Evolutionary conservation across 2,888 invertebrate species (phyloP).

Genomic region (Theretra japonica): DNA sequence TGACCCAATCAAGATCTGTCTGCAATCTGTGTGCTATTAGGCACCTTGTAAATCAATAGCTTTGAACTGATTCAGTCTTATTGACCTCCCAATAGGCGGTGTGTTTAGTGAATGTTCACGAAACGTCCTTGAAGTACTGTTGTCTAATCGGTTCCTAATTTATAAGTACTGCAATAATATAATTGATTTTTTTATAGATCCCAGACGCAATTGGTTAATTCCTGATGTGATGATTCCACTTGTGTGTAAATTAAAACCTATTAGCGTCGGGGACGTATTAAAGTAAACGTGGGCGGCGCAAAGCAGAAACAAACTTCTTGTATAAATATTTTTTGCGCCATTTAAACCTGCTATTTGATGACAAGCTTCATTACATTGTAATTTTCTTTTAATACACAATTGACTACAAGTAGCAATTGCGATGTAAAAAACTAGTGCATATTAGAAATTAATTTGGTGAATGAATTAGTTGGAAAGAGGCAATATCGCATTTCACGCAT

Average conservation of each 20-base stretch:
- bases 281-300: slow-evolving; percentile 11
- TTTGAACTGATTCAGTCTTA: slow-evolving; percentile 43
- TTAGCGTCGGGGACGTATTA: slow-evolving; percentile 20
- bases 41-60: slow-evolving; percentile 56
- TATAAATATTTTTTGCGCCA: background rate
- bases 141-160: slow-evolving; percentile 23
- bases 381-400: background rate
- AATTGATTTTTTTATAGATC: slow-evolving; percentile 18
- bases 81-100: slow-evolving; percentile 44
- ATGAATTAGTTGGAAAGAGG: background rate
- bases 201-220: slow-evolving; percentile 16
- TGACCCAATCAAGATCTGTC: slow-evolving; percentile 61
- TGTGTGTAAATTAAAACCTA: slow-evolving; percentile 32
- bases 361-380: background rate
- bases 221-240: slow-evolving; percentile 20
- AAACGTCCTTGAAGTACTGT: slow-evolving; percentile 38
- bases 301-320: background rate
- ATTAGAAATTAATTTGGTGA: slow-evolving; percentile 12
- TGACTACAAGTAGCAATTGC: background rate
- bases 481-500: slow-evolving; percentile 34
- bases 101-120: slow-evolving; percentile 46
- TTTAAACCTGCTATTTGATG: background rate
- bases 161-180: slow-evolving; percentile 2
- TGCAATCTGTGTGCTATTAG: slow-evolving; percentile 50
- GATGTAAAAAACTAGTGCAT: too few relatives aligned